Percentiles rank a stretch among this genome's conserved stretches.
Evolutionary conservation across 2,113 vertebrate genomes (phyloP).

Genomic region (Hoplias malabaricus): DNA sequence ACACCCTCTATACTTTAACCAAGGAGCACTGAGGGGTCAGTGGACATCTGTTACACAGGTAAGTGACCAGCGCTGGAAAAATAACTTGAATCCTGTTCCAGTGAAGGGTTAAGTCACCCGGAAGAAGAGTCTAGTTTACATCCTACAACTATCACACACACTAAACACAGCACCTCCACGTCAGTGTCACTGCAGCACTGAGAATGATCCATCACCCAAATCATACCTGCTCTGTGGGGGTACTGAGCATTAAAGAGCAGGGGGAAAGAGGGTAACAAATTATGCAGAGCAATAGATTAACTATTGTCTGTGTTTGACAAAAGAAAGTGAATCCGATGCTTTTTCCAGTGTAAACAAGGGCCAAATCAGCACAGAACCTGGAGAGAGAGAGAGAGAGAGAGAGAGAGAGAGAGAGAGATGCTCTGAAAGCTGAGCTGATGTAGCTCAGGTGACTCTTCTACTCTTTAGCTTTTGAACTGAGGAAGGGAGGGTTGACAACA

Average conservation of each 20-base stretch:
- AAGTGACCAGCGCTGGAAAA: background rate
- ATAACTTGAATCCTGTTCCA: background rate
- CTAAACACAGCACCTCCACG: no score
- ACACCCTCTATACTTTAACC: background rate
- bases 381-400: no score
- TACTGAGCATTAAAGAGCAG: no score
- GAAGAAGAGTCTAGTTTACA: no score
- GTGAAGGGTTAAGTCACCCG: no score
- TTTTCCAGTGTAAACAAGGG: background rate
- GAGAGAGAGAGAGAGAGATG: no score
- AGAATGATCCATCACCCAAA: no score
- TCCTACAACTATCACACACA: background rate
- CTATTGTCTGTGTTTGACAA: background rate
- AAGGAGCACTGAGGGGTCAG: background rate
- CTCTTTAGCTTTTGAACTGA: conserved; percentile 23
- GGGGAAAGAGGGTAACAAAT: no score
- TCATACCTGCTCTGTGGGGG: no score
- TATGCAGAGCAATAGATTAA: no score
- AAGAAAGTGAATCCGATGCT: background rate
- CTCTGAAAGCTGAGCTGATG: conserved; percentile 29
- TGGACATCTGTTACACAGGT: conserved; percentile 14
- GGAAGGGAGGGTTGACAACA: conserved; percentile 32
- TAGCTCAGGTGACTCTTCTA: conserved; percentile 22
- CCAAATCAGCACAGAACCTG: conserved; percentile 8
- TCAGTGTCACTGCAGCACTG: no score